phyloP scores from a whole-genome alignment of 2,888 invertebrate species.

The Tachina lurida region DNA sequence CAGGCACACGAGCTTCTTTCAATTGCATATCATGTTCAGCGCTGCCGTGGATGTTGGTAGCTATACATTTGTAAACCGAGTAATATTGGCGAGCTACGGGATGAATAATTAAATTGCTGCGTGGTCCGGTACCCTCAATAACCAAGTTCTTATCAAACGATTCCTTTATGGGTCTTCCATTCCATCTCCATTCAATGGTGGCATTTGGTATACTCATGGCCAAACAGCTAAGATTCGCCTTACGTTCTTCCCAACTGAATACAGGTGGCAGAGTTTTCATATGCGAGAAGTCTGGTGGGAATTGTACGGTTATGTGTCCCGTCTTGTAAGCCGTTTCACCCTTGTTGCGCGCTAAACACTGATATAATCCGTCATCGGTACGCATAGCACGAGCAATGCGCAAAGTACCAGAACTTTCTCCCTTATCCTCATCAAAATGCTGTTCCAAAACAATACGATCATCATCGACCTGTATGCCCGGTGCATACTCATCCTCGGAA shows the following conservation, averaged over 20 bases:
- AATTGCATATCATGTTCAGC: slow-evolving; percentile 88
- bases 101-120: slow-evolving; percentile 88
- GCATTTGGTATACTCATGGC: slow-evolving; percentile 96
- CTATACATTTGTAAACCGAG: slow-evolving; percentile 91
- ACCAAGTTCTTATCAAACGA: slow-evolving; percentile 84
- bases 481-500: slow-evolving; percentile 85
- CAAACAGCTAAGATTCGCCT: slow-evolving; percentile 92
- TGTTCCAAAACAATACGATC: slow-evolving; percentile 87
- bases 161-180: slow-evolving; percentile 84
- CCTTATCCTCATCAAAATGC: slow-evolving; percentile 84
- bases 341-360: slow-evolving; percentile 91
- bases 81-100: slow-evolving; percentile 88
- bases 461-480: slow-evolving; percentile 87
- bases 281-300: slow-evolving; percentile 90
- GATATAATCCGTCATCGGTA: slow-evolving; percentile 93
- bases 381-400: slow-evolving; percentile 87
- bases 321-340: slow-evolving; percentile 90
- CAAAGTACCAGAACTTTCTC: slow-evolving; percentile 87
- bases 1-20: slow-evolving; percentile 89
- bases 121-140: slow-evolving; percentile 88
- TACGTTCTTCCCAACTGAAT: slow-evolving; percentile 92
- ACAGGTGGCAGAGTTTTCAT: slow-evolving; percentile 88
- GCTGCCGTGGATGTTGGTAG: slow-evolving; percentile 89
- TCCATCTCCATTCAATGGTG: slow-evolving; percentile 92
- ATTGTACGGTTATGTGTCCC: slow-evolving; percentile 92